These are phyloP conservation scores for Silurus glanis DNA, from an alignment of 2,113 vertebrate species.

Conservation along the genomic window DNA sequence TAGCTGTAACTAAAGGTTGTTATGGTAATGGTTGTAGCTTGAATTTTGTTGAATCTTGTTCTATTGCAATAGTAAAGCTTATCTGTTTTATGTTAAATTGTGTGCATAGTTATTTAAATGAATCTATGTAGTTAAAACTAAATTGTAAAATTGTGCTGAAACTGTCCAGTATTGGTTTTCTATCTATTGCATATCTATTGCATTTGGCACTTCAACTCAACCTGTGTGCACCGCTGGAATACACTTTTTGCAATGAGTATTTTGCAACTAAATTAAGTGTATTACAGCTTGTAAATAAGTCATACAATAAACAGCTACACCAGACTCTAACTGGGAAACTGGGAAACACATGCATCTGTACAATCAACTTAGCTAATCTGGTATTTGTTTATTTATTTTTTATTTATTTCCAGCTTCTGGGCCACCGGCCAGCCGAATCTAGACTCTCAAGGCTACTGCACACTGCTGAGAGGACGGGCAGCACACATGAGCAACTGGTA, in stretches of 20 bases:
- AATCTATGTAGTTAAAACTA: neutral
- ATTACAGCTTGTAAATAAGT: neutral
- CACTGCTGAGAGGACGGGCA: slow-evolving; percentile 14
- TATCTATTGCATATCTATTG: neutral
- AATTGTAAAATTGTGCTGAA: too few relatives aligned
- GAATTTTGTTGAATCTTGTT: too few relatives aligned
- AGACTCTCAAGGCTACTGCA: slow-evolving; percentile 37
- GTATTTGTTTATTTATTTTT: neutral
- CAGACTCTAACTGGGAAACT: neutral
- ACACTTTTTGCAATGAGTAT: neutral
- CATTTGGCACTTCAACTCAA: neutral
- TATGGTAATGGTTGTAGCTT: too few relatives aligned
- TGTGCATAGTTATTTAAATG: neutral
- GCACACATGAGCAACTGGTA: slow-evolving; percentile 58
- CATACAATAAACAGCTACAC: neutral
- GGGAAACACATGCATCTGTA: neutral
- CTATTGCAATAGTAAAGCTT: neutral
- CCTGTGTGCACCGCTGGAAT: neutral
- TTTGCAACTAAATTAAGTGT: neutral
- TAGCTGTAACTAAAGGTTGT: too few relatives aligned
- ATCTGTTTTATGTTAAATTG: neutral
- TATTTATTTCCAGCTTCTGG: slow-evolving; percentile 62
- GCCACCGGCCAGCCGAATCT: accelerated
- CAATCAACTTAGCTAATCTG: neutral
- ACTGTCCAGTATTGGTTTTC: neutral